phyloP scores from a whole-genome alignment of 1,140 invertebrate species.

The Helicoverpa armigera region DNA sequence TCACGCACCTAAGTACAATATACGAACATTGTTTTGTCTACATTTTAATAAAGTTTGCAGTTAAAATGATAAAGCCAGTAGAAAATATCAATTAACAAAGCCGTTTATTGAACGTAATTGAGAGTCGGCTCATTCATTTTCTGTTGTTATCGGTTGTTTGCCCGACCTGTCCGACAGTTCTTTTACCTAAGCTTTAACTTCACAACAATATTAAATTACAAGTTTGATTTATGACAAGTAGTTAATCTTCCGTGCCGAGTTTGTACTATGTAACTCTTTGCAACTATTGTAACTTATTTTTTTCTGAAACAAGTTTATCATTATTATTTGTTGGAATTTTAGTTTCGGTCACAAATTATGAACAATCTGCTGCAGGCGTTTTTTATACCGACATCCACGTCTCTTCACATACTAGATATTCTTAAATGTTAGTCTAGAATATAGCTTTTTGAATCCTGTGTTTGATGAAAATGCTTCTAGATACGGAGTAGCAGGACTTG shows the following conservation, averaged over 20 bases:
- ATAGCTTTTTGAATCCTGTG: too few species aligned
- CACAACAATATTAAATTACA: conserved; percentile 42
- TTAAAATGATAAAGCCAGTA: conserved; percentile 66
- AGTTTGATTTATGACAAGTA: conserved; percentile 13
- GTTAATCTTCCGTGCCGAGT: conserved; percentile 1
- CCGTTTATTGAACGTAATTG: conserved; percentile 75
- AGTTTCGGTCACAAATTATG: too few species aligned
- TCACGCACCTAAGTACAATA: neutral
- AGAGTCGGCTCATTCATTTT: conserved; percentile 79
- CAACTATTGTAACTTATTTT: neutral
- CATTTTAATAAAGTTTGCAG: conserved; percentile 58
- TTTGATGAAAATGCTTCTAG: too few species aligned
- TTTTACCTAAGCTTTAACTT: conserved; percentile 68
- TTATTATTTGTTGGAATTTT: too few species aligned
- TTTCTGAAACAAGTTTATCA: too few species aligned
- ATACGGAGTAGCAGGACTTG: too few species aligned
- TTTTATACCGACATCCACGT: too few species aligned
- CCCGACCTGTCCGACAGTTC: conserved; percentile 74
- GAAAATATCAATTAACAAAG: conserved; percentile 78
- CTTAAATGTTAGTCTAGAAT: too few species aligned
- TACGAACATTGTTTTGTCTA: conserved; percentile 58
- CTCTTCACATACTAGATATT: too few species aligned
- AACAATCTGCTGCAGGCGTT: too few species aligned
- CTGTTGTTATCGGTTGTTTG: conserved; percentile 75
- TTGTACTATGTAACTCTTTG: neutral